phyloP scores from a whole-genome alignment of 2,113 vertebrate species.

The Sphyrna mokarran region DNA sequence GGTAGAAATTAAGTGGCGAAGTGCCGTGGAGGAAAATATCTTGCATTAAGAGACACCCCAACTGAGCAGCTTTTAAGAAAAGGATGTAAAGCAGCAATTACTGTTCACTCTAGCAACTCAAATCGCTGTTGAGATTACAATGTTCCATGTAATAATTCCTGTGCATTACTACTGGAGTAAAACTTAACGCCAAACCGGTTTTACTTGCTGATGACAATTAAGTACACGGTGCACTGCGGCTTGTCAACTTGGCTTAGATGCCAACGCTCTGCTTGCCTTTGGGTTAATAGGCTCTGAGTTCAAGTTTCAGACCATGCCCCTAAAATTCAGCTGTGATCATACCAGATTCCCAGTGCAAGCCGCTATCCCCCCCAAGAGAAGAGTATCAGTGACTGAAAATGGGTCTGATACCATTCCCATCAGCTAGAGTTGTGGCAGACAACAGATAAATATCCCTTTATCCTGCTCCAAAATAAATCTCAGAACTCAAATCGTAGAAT shows the following conservation, averaged over 20 bases:
- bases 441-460: not conserved
- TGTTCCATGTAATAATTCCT: not conserved
- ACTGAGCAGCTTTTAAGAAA: not conserved
- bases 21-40: not conserved
- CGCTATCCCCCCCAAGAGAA: not conserved
- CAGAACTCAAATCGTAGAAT: too few relatives aligned
- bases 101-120: not conserved
- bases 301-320: not conserved
- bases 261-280: not conserved
- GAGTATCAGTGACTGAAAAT: not conserved
- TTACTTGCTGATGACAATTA: not conserved
- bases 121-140: not conserved
- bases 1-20: conserved; percentile 17
- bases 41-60: not conserved
- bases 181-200: not conserved
- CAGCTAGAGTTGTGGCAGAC: not conserved
- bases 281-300: not conserved
- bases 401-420: not conserved
- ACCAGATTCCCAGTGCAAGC: not conserved
- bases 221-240: not conserved
- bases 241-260: not conserved
- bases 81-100: not conserved
- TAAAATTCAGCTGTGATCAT: not conserved
- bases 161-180: not conserved
- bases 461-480: too few relatives aligned